Evolutionary conservation across 1,140 invertebrate genomes (phyloP).

Genomic region (Chelonus insularis): DNA sequence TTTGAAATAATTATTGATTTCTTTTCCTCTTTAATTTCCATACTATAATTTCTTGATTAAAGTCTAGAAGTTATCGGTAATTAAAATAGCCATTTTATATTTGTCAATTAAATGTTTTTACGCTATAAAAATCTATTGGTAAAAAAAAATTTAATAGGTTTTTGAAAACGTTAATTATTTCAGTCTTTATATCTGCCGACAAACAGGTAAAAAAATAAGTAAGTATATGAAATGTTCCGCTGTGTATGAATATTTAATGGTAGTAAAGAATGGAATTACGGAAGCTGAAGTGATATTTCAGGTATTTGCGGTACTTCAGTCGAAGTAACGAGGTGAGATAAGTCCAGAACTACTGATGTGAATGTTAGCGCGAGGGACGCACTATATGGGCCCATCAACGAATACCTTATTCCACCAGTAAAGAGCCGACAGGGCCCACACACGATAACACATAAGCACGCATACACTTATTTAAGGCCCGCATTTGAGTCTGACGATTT

Average conservation of each 20-base stretch:
- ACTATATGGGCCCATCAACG: background rate
- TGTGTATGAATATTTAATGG: slow-evolving; percentile 31
- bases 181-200: too few relatives aligned
- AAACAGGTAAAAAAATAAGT: background rate
- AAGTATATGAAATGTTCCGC: background rate
- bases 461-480: slow-evolving; percentile 13
- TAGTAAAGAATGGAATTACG: slow-evolving; percentile 47
- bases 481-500: slow-evolving; percentile 24
- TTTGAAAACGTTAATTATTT: too few relatives aligned
- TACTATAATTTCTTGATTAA: too few relatives aligned
- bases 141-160: too few relatives aligned
- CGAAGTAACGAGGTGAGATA: slow-evolving; percentile 51
- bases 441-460: slow-evolving; percentile 27
- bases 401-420: background rate
- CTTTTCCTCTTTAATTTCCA: too few relatives aligned
- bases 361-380: slow-evolving; percentile 3
- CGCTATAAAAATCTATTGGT: too few relatives aligned
- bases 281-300: slow-evolving; percentile 54
- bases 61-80: too few relatives aligned
- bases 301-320: slow-evolving; percentile 52
- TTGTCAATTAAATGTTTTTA: too few relatives aligned
- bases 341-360: slow-evolving; percentile 32
- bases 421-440: slow-evolving; percentile 25
- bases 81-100: too few relatives aligned
- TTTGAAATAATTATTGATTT: too few relatives aligned